Conservation (phyloP, 2,113 vertebrate genomes). For the Saimiri boliviensis region DNA sequence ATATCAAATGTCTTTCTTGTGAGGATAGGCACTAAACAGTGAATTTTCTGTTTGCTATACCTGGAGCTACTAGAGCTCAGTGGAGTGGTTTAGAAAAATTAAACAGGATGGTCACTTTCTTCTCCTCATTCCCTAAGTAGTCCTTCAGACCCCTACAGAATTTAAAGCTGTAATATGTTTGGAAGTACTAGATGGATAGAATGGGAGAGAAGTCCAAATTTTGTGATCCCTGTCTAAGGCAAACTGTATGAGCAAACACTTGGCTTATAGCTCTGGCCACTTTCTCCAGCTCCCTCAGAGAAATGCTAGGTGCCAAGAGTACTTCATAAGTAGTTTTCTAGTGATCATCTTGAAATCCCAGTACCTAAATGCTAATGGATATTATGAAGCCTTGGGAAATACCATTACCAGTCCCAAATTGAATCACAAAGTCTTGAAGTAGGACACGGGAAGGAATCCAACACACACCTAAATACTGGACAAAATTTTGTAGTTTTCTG, state of each 20-base stretch:
- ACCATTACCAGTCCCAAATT: background rate
- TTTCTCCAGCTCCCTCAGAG: background rate
- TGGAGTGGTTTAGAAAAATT: slow-evolving; percentile 39
- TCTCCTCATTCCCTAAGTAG: background rate
- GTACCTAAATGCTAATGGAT: background rate
- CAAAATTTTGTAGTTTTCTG: background rate
- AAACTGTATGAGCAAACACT: slow-evolving; percentile 23
- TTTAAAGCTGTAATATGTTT: slow-evolving; percentile 34
- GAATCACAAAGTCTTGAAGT: background rate
- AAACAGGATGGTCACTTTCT: background rate
- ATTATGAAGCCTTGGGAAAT: background rate
- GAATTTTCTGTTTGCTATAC: background rate
- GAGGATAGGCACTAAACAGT: background rate
- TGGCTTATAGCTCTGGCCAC: background rate
- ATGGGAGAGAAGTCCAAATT: background rate
- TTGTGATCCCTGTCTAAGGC: background rate
- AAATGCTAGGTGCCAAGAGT: background rate
- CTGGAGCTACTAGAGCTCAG: background rate
- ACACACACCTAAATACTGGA: background rate
- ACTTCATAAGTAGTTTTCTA: background rate
- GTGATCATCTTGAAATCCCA: slow-evolving; percentile 7
- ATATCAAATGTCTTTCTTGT: slow-evolving; percentile 36
- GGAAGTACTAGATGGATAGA: slow-evolving; percentile 7
- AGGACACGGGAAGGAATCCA: background rate
- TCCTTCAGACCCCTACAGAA: slow-evolving; percentile 36